A percentile compares a stretch with the other conserved stretches of the same genome.
Evolutionary conservation across 2,888 invertebrate species (phyloP).

Genomic region (Atherix ibis): DNA sequence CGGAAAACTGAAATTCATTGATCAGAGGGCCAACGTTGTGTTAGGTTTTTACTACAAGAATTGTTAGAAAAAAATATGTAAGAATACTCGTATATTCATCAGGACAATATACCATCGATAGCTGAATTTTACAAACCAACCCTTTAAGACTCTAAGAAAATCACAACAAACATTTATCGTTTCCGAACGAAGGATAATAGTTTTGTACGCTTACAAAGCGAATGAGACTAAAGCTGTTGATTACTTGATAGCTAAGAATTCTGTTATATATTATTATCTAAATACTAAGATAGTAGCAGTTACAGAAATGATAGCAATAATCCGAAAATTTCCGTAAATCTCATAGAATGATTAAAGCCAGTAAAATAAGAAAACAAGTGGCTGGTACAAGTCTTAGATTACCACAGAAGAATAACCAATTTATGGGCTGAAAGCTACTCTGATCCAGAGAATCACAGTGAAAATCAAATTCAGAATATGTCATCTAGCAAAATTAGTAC

Average conservation of each 20-base stretch:
- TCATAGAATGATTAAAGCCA: constrained; percentile 58
- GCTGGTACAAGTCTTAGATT: constrained; percentile 60
- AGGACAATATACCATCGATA: constrained; percentile 60
- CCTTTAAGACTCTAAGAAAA: constrained; percentile 43
- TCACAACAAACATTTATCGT: constrained; percentile 56
- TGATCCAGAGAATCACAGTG: constrained; percentile 9
- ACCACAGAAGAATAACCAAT: constrained; percentile 40
- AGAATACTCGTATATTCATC: constrained; percentile 79
- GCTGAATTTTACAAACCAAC: constrained; percentile 73
- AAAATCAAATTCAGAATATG: constrained; percentile 8
- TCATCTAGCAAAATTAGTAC: constrained; percentile 11
- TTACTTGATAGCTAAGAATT: constrained; percentile 76
- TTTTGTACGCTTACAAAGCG: constrained; percentile 55
- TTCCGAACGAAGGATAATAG: constrained; percentile 67
- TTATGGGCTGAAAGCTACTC: constrained; percentile 13
- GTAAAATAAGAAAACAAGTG: constrained; percentile 71
- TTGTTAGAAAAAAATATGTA: constrained; percentile 83
- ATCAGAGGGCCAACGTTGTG: constrained; percentile 78
- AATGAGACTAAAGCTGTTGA: constrained; percentile 91
- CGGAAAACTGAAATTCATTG: constrained; percentile 84
- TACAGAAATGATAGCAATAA: constrained; percentile 28
- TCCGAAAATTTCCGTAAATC: constrained; percentile 44
- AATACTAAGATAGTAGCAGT: constrained; percentile 30
- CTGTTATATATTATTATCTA: constrained; percentile 44
- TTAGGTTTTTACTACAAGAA: constrained; percentile 89